phyloP scores from a whole-genome alignment of 2,888 invertebrate species.

The Junonia oenone region DNA sequence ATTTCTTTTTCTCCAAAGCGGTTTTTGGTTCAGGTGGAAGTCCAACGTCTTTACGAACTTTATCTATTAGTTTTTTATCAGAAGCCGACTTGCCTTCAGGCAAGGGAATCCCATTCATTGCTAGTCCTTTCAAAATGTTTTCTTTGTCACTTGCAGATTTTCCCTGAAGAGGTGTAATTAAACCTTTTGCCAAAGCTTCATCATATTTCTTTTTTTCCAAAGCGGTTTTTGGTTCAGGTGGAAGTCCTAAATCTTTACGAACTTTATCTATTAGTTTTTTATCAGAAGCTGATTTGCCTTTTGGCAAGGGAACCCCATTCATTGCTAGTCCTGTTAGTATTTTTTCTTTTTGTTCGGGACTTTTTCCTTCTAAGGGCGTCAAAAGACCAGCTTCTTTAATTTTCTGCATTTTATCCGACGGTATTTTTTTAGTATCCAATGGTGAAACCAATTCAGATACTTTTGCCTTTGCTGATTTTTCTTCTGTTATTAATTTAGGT shows the following conservation, averaged over 20 bases:
- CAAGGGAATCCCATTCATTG: constrained; percentile 29
- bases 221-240: constrained; percentile 37
- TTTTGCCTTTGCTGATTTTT: constrained; percentile 33
- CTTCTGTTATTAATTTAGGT: constrained; percentile 33
- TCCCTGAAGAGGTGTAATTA: constrained; percentile 30
- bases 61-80: constrained; percentile 25
- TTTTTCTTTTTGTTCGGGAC: constrained; percentile 31
- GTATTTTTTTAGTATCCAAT: constrained; percentile 35
- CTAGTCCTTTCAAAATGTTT: too few species aligned
- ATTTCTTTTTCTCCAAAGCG: constrained; percentile 28
- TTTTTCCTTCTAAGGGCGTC: constrained; percentile 33
- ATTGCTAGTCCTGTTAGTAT: constrained; percentile 31
- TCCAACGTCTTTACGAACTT: constrained; percentile 32
- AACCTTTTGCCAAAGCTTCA: constrained; percentile 28
- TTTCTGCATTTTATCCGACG: constrained; percentile 14
- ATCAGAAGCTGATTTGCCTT: constrained; percentile 28
- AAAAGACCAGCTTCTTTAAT: constrained; percentile 17
- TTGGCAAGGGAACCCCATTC: constrained; percentile 31
- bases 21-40: constrained; percentile 39
- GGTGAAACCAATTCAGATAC: constrained; percentile 31
- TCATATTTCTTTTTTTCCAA: constrained; percentile 29
- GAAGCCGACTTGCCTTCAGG: constrained; percentile 30
- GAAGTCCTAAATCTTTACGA: constrained; percentile 34
- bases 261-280: constrained; percentile 23
- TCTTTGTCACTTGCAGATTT: constrained; percentile 33